Conservation (phyloP, 2,113 vertebrate genomes). For the pig (Sus scrofa) region DNA sequence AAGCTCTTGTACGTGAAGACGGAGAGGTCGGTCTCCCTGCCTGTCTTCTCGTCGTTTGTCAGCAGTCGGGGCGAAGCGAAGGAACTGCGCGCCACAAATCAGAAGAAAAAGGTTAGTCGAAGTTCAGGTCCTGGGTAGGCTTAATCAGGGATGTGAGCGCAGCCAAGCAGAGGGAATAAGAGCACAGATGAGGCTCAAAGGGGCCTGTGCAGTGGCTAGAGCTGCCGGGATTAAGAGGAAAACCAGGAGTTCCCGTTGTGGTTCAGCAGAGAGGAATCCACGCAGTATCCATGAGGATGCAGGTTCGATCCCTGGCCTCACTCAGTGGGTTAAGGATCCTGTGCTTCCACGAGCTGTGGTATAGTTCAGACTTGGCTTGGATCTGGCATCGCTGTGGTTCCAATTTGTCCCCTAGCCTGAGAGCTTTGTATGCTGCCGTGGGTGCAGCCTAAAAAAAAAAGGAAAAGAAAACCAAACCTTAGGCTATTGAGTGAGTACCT, state of each 20-base stretch:
- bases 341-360: too few relatives aligned
- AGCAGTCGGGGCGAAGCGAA: conserved; percentile 62
- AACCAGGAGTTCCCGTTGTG: not conserved
- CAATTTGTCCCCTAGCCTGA: too few relatives aligned
- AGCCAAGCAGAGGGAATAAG: not conserved
- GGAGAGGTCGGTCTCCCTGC: conserved; percentile 88
- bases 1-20: conserved; percentile 92
- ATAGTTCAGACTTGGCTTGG: too few relatives aligned
- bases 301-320: too few relatives aligned
- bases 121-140: not conserved
- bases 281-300: too few relatives aligned
- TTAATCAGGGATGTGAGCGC: not conserved
- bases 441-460: too few relatives aligned
- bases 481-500: not conserved
- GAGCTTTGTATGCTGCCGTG: too few relatives aligned
- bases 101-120: conserved; percentile 66
- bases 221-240: not conserved
- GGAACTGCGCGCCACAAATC: not conserved
- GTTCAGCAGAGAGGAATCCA: too few relatives aligned
- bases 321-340: too few relatives aligned
- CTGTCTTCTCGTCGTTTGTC: conserved; percentile 89
- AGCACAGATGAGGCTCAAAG: not conserved
- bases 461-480: not conserved
- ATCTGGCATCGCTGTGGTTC: too few relatives aligned
- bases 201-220: not conserved